phyloP scores from a whole-genome alignment of 2,113 vertebrate genomes.

The Pachyramphus minor region DNA sequence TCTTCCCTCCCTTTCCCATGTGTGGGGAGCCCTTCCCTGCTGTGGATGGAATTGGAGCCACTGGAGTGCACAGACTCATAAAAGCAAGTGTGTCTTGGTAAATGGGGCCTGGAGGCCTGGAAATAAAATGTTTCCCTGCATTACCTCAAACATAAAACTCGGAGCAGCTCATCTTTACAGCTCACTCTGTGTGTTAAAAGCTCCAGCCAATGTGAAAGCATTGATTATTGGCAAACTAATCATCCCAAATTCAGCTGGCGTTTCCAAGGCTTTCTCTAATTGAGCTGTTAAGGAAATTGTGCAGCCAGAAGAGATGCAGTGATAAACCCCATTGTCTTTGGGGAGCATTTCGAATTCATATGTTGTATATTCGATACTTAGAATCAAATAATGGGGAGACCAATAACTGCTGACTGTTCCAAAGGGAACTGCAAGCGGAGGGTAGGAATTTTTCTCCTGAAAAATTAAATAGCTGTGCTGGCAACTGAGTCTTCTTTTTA shows the following conservation, averaged over 20 bases:
- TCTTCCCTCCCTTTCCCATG: not conserved
- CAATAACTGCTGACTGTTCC: not conserved
- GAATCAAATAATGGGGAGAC: not conserved
- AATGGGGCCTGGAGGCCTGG: not conserved
- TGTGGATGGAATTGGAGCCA: accelerated
- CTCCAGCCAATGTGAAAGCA: not conserved
- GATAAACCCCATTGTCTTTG: not conserved
- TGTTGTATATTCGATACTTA: not conserved
- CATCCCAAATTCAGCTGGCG: not conserved
- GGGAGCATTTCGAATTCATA: not conserved
- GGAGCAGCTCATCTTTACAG: not conserved
- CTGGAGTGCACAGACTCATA: not conserved
- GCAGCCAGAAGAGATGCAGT: not conserved
- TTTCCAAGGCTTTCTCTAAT: not conserved
- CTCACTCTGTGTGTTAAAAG: not conserved
- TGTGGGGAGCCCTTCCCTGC: not conserved
- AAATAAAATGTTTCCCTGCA: not conserved
- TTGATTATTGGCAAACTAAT: not conserved
- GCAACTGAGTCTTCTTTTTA: not conserved
- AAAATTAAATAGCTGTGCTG: not conserved
- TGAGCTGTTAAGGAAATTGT: not conserved
- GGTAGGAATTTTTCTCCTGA: not conserved
- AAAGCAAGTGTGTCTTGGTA: not conserved
- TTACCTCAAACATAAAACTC: not conserved
- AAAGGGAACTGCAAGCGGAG: not conserved